Percentiles rank a stretch among this genome's conserved stretches.
Conservation (phyloP, 2,888 invertebrate genomes). For the Barypeithes pellucidus region DNA sequence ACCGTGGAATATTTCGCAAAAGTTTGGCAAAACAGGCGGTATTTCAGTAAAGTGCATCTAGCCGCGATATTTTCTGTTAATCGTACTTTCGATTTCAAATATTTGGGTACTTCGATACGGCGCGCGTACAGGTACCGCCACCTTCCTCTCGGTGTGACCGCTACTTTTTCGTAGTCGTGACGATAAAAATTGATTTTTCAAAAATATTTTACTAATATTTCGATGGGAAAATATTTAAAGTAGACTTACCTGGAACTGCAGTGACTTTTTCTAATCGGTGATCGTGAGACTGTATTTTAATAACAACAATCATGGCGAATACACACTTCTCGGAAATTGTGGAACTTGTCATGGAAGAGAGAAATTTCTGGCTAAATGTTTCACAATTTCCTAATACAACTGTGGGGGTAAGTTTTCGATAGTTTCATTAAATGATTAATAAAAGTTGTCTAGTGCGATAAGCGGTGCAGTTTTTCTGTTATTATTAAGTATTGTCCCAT, state of each 20-base stretch:
- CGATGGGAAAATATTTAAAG: not conserved
- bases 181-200: too few species aligned
- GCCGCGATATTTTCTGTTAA: slow-evolving; percentile 6
- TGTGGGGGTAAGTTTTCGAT: slow-evolving; percentile 41
- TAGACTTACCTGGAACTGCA: not conserved
- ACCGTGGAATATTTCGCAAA: slow-evolving; percentile 35
- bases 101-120: slow-evolving; percentile 35
- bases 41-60: slow-evolving; percentile 28
- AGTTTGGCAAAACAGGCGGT: slow-evolving; percentile 28
- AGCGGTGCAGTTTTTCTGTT: too few species aligned
- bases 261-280: slow-evolving; percentile 18
- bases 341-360: slow-evolving; percentile 59
- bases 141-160: slow-evolving; percentile 34
- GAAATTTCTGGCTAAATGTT: slow-evolving; percentile 57
- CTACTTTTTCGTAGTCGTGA: not conserved
- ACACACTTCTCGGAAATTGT: slow-evolving; percentile 30
- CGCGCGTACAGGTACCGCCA: slow-evolving; percentile 34
- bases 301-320: slow-evolving; percentile 1
- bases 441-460: too few species aligned
- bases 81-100: slow-evolving; percentile 39
- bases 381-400: slow-evolving; percentile 53
- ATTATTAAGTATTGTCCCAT: too few species aligned
- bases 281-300: not conserved
- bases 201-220: not conserved
- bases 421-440: not conserved